These are phyloP conservation scores for Pseudomyrmex sp. DNA, from an alignment of 1,140 invertebrate genomes.

Conservation along the genomic window DNA sequence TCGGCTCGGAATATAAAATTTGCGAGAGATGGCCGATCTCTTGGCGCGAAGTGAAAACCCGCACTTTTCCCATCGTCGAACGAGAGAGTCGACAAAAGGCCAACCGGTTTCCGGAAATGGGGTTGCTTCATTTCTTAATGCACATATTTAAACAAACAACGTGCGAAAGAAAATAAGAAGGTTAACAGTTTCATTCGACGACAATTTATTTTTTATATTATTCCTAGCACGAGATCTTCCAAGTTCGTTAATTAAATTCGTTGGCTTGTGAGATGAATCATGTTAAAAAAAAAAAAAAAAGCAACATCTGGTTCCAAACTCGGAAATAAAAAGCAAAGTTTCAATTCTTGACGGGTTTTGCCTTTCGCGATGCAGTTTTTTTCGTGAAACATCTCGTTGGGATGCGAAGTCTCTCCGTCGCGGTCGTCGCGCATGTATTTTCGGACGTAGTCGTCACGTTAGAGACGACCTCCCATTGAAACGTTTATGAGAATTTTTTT, in stretches of 20 bases:
- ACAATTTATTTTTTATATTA: neutral
- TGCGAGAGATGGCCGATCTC: constrained; percentile 23
- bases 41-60: constrained; percentile 49
- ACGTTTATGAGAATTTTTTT: constrained; percentile 38
- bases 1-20: constrained; percentile 11
- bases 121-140: constrained; percentile 63
- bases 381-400: neutral
- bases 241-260: neutral
- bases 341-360: neutral
- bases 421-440: constrained; percentile 30
- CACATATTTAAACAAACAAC: neutral
- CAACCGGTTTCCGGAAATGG: constrained; percentile 75
- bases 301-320: no score
- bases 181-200: constrained; percentile 18
- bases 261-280: no score
- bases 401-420: neutral
- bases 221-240: neutral
- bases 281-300: no score
- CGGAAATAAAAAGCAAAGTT: neutral
- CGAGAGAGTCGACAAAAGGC: constrained; percentile 61
- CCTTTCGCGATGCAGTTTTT: neutral
- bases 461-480: constrained; percentile 32
- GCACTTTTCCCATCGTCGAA: neutral
- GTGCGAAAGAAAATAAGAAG: neutral
- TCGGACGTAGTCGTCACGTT: constrained; percentile 21